phyloP scores from a whole-genome alignment of 2,888 invertebrate genomes.

The Drosophila histrio region DNA sequence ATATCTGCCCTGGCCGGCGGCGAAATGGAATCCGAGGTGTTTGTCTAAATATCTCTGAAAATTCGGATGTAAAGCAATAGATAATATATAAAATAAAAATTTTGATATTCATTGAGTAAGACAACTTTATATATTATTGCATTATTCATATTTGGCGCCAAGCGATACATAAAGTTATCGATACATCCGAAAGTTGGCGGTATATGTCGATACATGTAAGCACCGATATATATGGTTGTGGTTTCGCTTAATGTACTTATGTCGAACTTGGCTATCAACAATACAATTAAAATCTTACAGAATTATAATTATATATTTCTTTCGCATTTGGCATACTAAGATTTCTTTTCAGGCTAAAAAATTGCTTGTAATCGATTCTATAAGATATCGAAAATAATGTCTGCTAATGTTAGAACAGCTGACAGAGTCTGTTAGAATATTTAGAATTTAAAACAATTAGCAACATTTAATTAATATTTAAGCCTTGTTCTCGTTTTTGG shows the following conservation, averaged over 20 bases:
- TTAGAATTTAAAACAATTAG: neutral
- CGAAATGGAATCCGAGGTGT: conserved; percentile 89
- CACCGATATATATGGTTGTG: too few relatives aligned
- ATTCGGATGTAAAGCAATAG: neutral
- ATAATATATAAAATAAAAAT: neutral
- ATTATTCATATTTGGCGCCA: neutral
- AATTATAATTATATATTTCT: too few relatives aligned
- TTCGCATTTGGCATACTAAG: too few relatives aligned
- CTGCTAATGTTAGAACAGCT: neutral
- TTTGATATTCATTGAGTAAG: neutral
- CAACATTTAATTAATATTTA: neutral
- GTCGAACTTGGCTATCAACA: too few relatives aligned
- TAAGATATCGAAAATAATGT: neutral
- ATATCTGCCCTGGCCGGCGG: conserved; percentile 89
- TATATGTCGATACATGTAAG: too few relatives aligned
- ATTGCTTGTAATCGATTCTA: neutral
- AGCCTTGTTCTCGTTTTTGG: too few relatives aligned
- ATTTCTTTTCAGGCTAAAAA: too few relatives aligned
- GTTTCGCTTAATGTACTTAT: too few relatives aligned
- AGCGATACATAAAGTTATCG: neutral
- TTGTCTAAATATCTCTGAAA: conserved; percentile 1
- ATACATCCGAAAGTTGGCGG: too few relatives aligned
- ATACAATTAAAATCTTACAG: too few relatives aligned
- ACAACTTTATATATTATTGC: neutral
- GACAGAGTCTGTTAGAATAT: neutral